Evolutionary conservation across 2,888 invertebrate genomes (phyloP).

Genomic region (Orthonychiurus folsomi): DNA sequence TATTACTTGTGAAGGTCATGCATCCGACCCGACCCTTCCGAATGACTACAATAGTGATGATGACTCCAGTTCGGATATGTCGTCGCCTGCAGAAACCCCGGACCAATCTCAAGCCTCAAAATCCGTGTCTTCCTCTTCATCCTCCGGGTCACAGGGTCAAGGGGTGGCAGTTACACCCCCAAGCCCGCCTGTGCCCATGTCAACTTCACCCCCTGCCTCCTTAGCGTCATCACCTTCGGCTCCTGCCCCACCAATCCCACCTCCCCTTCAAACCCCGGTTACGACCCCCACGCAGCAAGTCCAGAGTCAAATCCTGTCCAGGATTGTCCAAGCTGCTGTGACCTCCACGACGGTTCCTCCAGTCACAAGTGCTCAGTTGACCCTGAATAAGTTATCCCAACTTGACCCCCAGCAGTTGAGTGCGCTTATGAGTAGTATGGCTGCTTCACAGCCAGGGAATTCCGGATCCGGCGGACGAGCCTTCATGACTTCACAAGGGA

Average conservation of each 20-base stretch:
- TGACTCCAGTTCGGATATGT: constrained; percentile 64
- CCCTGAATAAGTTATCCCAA: constrained; percentile 19
- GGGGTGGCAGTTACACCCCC: constrained; percentile 44
- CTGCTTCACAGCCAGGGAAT: neutral
- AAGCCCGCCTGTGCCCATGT: constrained; percentile 43
- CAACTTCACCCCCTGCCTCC: constrained; percentile 51
- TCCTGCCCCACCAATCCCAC: constrained; percentile 31
- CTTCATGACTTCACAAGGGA: neutral
- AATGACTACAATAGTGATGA: constrained; percentile 78
- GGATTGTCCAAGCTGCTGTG: constrained; percentile 37
- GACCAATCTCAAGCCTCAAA: constrained; percentile 20
- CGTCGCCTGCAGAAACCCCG: constrained; percentile 36
- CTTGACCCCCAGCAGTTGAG: constrained; percentile 9
- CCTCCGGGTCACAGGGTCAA: neutral
- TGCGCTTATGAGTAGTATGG: constrained; percentile 2
- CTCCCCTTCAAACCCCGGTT: constrained; percentile 25
- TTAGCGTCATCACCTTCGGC: constrained; percentile 39
- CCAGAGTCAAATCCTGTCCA: constrained; percentile 7
- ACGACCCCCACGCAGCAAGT: neutral
- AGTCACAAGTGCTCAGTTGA: constrained; percentile 45
- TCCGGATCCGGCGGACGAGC: neutral
- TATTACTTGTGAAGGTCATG: constrained; percentile 83
- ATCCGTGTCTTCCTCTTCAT: constrained; percentile 14
- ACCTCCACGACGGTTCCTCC: constrained; percentile 44
- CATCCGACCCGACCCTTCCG: constrained; percentile 74